A percentile compares a stretch with the other conserved stretches of the same genome.
Evolutionary conservation across 2,888 invertebrate species (phyloP).

Genomic region (Hypercompe scribonia): DNA sequence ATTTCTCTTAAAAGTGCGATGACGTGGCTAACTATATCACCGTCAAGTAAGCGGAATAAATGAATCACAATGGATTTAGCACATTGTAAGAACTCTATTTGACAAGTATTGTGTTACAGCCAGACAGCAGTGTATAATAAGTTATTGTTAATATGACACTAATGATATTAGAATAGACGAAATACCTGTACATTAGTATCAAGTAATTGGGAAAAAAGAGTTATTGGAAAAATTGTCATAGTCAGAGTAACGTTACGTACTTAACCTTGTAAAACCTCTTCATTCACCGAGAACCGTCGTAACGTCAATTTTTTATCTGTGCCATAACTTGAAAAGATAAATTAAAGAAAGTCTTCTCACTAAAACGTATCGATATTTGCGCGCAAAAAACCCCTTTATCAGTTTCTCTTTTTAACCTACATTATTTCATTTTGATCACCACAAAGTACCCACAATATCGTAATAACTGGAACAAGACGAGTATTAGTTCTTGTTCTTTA

Average conservation of each 20-base stretch:
- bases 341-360: no score
- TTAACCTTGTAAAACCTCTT: background rate
- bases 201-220: background rate
- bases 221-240: background rate
- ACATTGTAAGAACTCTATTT: background rate
- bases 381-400: no score
- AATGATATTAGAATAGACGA: no score
- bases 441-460: no score
- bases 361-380: no score
- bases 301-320: no score
- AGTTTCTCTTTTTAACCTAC: no score
- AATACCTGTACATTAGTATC: background rate
- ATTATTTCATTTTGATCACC: no score
- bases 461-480: no score
- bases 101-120: background rate
- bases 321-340: no score
- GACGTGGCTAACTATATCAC: slow-evolving; percentile 1
- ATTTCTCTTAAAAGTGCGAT: background rate
- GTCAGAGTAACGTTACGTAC: background rate
- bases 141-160: background rate
- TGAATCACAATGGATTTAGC: slow-evolving; percentile 1
- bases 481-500: no score
- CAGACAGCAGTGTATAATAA: background rate
- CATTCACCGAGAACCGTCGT: no score
- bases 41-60: background rate